Conservation (phyloP, 1,140 invertebrate genomes). For the Chironomus striatipennis region DNA sequence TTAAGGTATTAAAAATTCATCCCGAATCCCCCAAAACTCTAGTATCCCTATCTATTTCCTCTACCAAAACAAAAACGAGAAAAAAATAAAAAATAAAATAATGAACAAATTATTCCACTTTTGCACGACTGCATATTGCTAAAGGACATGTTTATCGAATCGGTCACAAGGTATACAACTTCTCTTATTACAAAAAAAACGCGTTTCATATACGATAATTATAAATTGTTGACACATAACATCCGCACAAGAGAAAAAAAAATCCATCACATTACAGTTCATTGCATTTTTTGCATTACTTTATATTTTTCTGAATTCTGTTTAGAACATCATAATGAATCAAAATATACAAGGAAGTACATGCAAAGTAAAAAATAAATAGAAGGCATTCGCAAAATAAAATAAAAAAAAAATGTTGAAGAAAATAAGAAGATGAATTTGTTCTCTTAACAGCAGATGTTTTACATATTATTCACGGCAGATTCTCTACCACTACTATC, state of each 20-base stretch:
- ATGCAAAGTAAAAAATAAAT: too few relatives aligned
- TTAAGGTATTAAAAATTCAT: too few relatives aligned
- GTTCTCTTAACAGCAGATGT: conserved; percentile 15
- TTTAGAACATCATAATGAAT: not conserved
- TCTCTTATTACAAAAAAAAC: not conserved
- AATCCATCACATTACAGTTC: not conserved
- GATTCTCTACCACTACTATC: conserved; percentile 1
- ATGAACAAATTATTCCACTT: too few relatives aligned
- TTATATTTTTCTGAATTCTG: not conserved
- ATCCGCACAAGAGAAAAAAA: not conserved
- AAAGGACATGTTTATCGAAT: conserved; percentile 8
- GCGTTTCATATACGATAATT: not conserved
- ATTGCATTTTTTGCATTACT: not conserved
- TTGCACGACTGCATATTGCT: not conserved
- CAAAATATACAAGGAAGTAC: conserved; percentile 14
- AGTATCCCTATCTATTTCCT: too few relatives aligned
- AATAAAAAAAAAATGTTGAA: conserved; percentile 1
- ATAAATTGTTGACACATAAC: too few relatives aligned
- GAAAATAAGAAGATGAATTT: not conserved
- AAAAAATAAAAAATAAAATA: too few relatives aligned
- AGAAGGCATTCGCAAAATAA: not conserved
- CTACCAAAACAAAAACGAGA: too few relatives aligned
- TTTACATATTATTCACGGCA: conserved; percentile 19
- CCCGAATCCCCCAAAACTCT: too few relatives aligned
- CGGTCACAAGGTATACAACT: not conserved